phyloP scores from a whole-genome alignment of 1,140 invertebrate genomes.

The Paraescarpia echinospica region DNA sequence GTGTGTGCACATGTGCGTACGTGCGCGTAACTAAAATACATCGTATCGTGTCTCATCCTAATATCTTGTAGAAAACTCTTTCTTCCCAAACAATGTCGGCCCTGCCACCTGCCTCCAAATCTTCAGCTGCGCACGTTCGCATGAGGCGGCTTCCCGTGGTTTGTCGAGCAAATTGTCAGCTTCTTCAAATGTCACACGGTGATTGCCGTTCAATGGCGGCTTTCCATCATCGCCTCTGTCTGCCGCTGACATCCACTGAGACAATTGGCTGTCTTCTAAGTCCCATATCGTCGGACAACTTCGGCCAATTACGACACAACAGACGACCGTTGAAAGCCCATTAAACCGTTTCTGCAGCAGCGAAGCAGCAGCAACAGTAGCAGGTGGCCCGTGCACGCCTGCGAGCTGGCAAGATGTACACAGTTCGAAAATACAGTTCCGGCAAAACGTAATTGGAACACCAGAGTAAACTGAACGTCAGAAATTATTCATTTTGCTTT shows the following conservation, averaged over 20 bases:
- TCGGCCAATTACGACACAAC: not conserved
- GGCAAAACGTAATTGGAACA: no score
- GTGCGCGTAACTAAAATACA: no score
- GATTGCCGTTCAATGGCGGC: not conserved
- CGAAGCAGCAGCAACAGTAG: not conserved
- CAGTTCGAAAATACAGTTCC: no score
- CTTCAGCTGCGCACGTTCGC: not conserved
- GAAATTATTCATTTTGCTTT: no score
- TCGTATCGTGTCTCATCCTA: no score
- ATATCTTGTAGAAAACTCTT: no score
- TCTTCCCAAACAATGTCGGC: no score
- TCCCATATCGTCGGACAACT: not conserved
- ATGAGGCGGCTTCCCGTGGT: not conserved
- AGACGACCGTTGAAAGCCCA: not conserved
- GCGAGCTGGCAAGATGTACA: no score
- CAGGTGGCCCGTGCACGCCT: no score
- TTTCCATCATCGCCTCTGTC: not conserved
- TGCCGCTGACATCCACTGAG: not conserved
- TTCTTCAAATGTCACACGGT: not conserved
- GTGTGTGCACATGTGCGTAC: no score
- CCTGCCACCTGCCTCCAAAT: not conserved
- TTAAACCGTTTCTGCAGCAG: not conserved
- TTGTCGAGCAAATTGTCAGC: not conserved
- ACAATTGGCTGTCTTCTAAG: not conserved
- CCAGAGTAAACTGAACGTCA: no score